Percentiles rank a stretch among this genome's conserved stretches.
Conservation (phyloP, 2,888 invertebrate genomes). For the Melipona beecheii region DNA sequence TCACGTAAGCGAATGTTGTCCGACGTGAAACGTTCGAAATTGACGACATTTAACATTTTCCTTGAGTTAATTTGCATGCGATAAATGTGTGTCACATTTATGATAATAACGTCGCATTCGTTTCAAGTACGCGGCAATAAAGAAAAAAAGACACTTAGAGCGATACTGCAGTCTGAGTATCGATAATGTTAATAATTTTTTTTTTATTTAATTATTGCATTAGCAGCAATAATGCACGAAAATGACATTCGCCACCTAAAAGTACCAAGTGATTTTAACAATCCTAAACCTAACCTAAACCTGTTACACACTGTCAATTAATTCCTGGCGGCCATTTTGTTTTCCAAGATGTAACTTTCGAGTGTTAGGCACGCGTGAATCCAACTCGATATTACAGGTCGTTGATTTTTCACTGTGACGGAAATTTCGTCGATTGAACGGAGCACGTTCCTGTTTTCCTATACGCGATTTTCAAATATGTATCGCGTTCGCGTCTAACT, state of each 20-base stretch:
- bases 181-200: slow-evolving; percentile 9
- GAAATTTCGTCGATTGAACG: too few species aligned
- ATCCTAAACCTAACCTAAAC: too few species aligned
- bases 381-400: too few species aligned
- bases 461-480: too few species aligned
- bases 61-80: slow-evolving; percentile 2
- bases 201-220: slow-evolving; percentile 26
- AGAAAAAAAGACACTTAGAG: neutral
- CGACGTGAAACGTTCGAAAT: neutral
- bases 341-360: too few species aligned
- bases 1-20: neutral
- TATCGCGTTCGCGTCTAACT: too few species aligned
- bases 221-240: slow-evolving; percentile 7
- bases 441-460: too few species aligned
- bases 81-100: neutral
- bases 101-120: slow-evolving; percentile 7
- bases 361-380: too few species aligned
- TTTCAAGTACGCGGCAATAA: neutral
- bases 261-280: neutral
- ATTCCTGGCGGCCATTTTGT: too few species aligned
- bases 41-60: slow-evolving; percentile 10
- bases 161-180: neutral
- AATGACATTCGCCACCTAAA: slow-evolving; percentile 19
- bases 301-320: too few species aligned
- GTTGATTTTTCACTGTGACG: too few species aligned